Evolutionary conservation across 2,113 vertebrate species (phyloP).

Genomic region (Syngnathoides biaculeatus): DNA sequence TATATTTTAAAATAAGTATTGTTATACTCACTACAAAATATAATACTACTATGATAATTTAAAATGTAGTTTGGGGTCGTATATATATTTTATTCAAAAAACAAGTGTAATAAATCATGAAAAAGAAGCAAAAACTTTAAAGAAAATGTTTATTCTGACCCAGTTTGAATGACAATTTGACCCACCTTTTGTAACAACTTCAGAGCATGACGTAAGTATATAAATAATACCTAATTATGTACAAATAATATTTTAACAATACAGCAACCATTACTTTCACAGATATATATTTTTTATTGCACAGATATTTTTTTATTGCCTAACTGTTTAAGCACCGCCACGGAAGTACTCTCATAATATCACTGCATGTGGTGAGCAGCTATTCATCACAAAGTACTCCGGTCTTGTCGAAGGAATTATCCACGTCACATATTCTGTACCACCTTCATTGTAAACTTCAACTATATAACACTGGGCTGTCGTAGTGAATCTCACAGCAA

Average conservation of each 20-base stretch:
- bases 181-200: constrained; percentile 24
- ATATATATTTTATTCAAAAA: neutral
- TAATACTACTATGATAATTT: too few relatives aligned
- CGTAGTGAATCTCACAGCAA: constrained; percentile 15
- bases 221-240: constrained; percentile 59
- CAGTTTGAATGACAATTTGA: constrained; percentile 28
- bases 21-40: too few relatives aligned
- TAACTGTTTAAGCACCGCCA: constrained; percentile 25
- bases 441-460: constrained; percentile 25
- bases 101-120: neutral
- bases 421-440: constrained; percentile 10
- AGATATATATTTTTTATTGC: constrained; percentile 7
- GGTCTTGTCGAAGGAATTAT: constrained; percentile 38
- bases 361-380: constrained; percentile 43
- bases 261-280: constrained; percentile 17
- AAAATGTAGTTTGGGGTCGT: neutral
- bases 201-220: constrained; percentile 41
- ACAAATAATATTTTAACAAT: constrained; percentile 47
- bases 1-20: neutral
- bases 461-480: constrained; percentile 17
- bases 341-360: constrained; percentile 67
- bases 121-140: constrained; percentile 25
- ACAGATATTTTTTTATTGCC: constrained; percentile 22
- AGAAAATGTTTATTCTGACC: constrained; percentile 55
- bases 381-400: constrained; percentile 71